Evolutionary conservation across 1,140 invertebrate species (phyloP).

Genomic region (Brachionus rotundiformis): DNA sequence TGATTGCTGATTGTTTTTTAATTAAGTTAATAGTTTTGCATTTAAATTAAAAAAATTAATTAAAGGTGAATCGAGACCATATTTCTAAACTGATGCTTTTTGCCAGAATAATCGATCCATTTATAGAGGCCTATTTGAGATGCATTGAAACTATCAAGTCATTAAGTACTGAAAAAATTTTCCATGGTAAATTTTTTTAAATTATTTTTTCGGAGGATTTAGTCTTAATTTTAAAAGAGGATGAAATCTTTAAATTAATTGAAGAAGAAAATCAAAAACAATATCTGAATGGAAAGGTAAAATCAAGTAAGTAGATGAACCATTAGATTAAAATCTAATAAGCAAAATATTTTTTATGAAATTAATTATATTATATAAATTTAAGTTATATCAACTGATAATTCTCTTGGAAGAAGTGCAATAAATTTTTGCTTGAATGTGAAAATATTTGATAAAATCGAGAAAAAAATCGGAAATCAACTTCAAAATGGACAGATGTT

Average conservation of each 20-base stretch:
- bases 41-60: too few species aligned
- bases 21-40: too few species aligned
- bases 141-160: background rate
- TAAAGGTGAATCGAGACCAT: background rate
- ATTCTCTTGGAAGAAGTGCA: background rate
- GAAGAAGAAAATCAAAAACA: background rate
- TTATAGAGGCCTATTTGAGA: background rate
- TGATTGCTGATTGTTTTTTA: too few species aligned
- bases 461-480: too few species aligned
- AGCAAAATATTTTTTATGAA: too few species aligned
- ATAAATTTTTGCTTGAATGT: background rate
- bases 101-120: background rate
- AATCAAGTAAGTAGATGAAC: background rate
- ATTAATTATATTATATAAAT: background rate
- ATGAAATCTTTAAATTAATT: background rate
- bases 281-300: background rate
- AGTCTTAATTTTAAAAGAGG: background rate
- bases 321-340: too few species aligned
- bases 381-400: background rate
- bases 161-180: background rate
- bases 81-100: constrained; percentile 1
- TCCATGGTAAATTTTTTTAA: background rate
- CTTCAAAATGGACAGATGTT: background rate
- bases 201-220: background rate
- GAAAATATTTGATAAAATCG: background rate